Percentiles rank a stretch among this genome's conserved stretches.
These are phyloP conservation scores for Apocrypta bakeri DNA, from an alignment of 1,140 invertebrate species.

Conservation along the genomic window DNA sequence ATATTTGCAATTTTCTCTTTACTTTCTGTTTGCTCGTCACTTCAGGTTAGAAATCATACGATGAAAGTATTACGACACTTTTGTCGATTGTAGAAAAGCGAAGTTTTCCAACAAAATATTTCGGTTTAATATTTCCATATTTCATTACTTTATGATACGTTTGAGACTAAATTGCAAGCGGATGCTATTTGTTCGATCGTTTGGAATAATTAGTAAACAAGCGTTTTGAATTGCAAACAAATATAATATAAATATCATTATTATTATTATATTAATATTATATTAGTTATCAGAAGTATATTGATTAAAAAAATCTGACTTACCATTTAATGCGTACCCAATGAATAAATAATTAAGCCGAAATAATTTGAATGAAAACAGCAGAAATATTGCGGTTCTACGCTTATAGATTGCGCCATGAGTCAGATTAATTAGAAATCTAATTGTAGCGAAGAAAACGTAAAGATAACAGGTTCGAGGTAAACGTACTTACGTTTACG, in stretches of 20 bases:
- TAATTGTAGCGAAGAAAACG: constrained; percentile 26
- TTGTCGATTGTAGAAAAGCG: neutral
- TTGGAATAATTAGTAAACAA: too few relatives aligned
- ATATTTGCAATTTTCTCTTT: constrained; percentile 14
- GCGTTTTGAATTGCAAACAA: too few relatives aligned
- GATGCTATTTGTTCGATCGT: too few relatives aligned
- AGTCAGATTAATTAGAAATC: constrained; percentile 4
- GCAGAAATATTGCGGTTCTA: neutral
- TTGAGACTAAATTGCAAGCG: too few relatives aligned
- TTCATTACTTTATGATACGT: too few relatives aligned
- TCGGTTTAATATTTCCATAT: neutral
- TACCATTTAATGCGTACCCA: neutral
- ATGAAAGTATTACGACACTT: neutral
- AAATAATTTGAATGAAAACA: constrained; percentile 1
- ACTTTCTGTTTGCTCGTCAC: neutral
- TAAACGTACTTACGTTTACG: neutral
- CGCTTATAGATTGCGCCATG: neutral
- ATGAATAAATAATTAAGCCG: constrained; percentile 1
- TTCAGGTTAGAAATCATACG: neutral
- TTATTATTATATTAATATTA: too few relatives aligned
- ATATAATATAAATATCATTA: too few relatives aligned
- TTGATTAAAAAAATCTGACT: too few relatives aligned
- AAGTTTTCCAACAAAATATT: neutral
- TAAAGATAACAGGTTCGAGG: constrained; percentile 12
- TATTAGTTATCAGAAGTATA: too few relatives aligned